A percentile compares a stretch with the other conserved stretches of the same genome.
Evolutionary conservation across 2,888 invertebrate genomes (phyloP).

Genomic region (Phragmatobia fuliginosa): DNA sequence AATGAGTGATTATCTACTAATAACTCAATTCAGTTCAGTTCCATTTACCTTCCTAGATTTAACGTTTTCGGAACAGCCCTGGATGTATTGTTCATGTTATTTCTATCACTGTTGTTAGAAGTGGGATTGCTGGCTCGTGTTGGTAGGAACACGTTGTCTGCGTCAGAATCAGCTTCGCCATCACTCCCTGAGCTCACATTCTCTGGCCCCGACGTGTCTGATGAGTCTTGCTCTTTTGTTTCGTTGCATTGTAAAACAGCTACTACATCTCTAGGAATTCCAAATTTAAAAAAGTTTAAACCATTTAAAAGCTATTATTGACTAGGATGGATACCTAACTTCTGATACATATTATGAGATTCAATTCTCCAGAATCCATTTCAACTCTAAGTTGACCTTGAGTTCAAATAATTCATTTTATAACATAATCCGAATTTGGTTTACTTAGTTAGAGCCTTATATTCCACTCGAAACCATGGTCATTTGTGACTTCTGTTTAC

Average conservation of each 20-base stretch:
- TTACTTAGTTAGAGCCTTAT: too few species aligned
- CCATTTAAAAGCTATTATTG: too few species aligned
- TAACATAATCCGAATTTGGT: too few species aligned
- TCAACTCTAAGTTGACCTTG: too few species aligned
- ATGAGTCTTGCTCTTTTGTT: constrained; percentile 85
- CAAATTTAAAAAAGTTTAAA: background rate
- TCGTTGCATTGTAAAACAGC: constrained; percentile 90
- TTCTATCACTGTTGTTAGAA: constrained; percentile 57
- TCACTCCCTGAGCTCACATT: constrained; percentile 84
- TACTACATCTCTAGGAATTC: constrained; percentile 88
- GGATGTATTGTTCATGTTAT: constrained; percentile 60
- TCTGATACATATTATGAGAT: too few species aligned
- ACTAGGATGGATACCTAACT: too few species aligned
- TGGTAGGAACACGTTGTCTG: constrained; percentile 82
- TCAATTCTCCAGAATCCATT: too few species aligned
- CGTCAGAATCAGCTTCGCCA: constrained; percentile 82
- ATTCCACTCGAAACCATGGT: too few species aligned
- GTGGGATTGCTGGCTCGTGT: constrained; percentile 74
- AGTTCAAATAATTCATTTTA: too few species aligned
- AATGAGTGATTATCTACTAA: too few species aligned
- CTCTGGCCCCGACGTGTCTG: constrained; percentile 89
- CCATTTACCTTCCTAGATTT: constrained; percentile 80
- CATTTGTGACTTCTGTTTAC: background rate
- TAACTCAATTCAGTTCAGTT: too few species aligned
- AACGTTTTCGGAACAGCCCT: constrained; percentile 80